A percentile compares a stretch with the other conserved stretches of the same genome.
Evolutionary conservation across 2,797 vertebrate genomes (phyloP).

Genomic region (Gadopsis marmoratus): DNA sequence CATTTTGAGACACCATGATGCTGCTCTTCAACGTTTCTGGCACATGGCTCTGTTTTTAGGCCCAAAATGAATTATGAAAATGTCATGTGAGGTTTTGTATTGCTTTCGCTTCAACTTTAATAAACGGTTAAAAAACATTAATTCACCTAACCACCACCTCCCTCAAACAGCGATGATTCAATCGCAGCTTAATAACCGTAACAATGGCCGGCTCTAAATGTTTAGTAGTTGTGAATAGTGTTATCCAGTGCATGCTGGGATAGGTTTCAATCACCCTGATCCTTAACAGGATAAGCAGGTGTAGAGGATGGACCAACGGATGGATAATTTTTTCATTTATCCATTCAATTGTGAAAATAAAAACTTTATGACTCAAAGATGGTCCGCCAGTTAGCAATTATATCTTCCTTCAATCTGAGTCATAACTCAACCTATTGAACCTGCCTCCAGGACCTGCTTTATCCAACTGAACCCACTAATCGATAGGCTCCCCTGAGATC

Average conservation of each 20-base stretch:
- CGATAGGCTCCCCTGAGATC: constrained; percentile 61
- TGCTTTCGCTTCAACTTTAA: too few species aligned
- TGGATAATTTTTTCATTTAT: too few species aligned
- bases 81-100: constrained; percentile 8
- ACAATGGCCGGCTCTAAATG: too few species aligned
- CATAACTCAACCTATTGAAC: constrained; percentile 69
- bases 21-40: constrained; percentile 5
- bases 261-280: too few species aligned
- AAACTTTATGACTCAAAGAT: constrained; percentile 20
- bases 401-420: constrained; percentile 45
- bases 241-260: too few species aligned
- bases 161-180: not conserved
- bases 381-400: constrained; percentile 30
- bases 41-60: not conserved
- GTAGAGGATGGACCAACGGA: too few species aligned
- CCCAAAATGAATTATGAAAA: not conserved
- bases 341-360: constrained; percentile 19
- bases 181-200: not conserved
- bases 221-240: too few species aligned
- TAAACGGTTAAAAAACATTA: too few species aligned
- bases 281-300: too few species aligned
- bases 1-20: constrained; percentile 7
- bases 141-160: not conserved
- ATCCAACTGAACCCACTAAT: constrained; percentile 68
- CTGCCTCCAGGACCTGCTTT: constrained; percentile 47